Conservation (phyloP, 2,888 invertebrate genomes). For the Rhabditoides inermis region DNA sequence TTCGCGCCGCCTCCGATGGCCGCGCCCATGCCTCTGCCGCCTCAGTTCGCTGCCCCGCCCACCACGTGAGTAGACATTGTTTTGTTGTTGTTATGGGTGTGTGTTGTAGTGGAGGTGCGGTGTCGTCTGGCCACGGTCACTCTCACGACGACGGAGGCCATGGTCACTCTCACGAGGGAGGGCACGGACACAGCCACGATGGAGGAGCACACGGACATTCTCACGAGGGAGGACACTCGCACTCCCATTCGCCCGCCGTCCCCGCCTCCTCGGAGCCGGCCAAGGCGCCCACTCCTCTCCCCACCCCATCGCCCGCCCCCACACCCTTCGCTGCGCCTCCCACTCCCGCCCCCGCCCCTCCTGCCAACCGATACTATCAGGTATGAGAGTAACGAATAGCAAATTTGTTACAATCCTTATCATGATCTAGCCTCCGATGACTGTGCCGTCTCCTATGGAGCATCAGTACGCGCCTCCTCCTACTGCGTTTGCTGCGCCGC, state of each 20-base stretch:
- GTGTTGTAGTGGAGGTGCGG: too few relatives aligned
- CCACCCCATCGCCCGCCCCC: background rate
- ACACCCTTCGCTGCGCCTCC: too few relatives aligned
- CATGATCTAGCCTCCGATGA: too few relatives aligned
- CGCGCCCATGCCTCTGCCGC: background rate
- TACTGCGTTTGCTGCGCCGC: slow-evolving; percentile 4
- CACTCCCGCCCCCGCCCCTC: background rate
- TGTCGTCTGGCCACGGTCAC: slow-evolving; percentile 16
- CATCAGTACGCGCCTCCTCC: slow-evolving; percentile 8
- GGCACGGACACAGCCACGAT: slow-evolving; percentile 16
- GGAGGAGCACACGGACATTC: slow-evolving; percentile 16
- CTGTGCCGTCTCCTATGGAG: too few relatives aligned
- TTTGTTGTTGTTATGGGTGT: too few relatives aligned
- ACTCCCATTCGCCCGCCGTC: background rate
- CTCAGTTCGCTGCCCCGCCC: slow-evolving; percentile 5
- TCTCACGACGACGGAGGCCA: slow-evolving; percentile 13
- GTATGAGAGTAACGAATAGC: slow-evolving; percentile 6
- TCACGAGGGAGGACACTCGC: slow-evolving; percentile 9
- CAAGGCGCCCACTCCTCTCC: background rate
- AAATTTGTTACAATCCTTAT: too few relatives aligned
- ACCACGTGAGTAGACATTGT: background rate
- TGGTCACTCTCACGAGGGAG: slow-evolving; percentile 17
- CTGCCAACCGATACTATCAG: background rate
- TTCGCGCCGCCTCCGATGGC: slow-evolving; percentile 5
- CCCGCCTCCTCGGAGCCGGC: slow-evolving; percentile 1